Evolutionary conservation across 2,113 vertebrate species (phyloP).

Genomic region (Microtus montanus): DNA sequence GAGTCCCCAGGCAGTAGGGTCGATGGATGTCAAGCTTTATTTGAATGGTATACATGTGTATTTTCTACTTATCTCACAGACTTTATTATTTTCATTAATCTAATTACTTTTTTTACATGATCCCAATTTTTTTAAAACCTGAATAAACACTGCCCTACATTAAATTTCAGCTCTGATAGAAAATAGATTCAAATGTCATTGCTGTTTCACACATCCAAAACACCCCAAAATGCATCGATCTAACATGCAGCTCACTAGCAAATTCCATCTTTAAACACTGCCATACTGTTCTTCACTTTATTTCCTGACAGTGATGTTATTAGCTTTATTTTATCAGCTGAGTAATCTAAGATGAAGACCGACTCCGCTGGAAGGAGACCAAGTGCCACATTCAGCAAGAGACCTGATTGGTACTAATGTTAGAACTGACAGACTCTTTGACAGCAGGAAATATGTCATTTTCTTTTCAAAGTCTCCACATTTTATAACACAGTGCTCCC

Average conservation of each 20-base stretch:
- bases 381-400: constrained; percentile 56
- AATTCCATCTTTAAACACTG: background rate
- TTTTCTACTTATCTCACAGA: background rate
- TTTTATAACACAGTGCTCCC: constrained; percentile 1
- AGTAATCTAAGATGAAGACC: constrained; percentile 27
- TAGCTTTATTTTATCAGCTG: constrained; percentile 34
- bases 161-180: background rate
- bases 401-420: constrained; percentile 52
- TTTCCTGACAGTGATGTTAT: constrained; percentile 3
- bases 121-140: background rate
- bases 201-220: background rate
- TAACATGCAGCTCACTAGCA: background rate
- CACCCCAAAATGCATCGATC: background rate
- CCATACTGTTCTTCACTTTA: background rate
- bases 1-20: background rate
- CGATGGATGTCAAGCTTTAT: background rate
- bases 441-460: constrained; percentile 55
- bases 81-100: background rate
- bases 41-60: background rate
- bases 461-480: constrained; percentile 35
- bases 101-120: background rate
- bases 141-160: background rate
- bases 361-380: constrained; percentile 31
- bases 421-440: constrained; percentile 50
- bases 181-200: constrained; percentile 13